Evolutionary conservation across 2,797 vertebrate species (phyloP).

Genomic region (Mormyrus hasselquistii): DNA sequence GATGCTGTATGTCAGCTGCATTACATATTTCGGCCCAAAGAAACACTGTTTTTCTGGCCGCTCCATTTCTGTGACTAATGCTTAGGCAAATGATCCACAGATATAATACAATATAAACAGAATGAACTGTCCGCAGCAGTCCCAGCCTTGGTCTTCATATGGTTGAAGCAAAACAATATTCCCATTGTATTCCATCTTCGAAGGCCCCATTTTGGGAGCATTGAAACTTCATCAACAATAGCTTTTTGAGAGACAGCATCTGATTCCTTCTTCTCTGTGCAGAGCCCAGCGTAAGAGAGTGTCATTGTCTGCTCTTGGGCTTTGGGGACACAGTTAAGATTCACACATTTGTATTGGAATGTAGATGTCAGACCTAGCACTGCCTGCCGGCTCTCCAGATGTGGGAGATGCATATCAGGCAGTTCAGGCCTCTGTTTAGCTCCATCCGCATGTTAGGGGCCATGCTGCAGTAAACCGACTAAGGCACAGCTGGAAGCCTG

Average conservation of each 20-base stretch:
- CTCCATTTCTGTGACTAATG: background rate
- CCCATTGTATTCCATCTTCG: background rate
- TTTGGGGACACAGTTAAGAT: background rate
- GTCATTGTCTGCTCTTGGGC: background rate
- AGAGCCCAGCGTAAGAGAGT: background rate
- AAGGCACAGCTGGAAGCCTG: background rate
- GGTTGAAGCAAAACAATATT: slow-evolving; percentile 12
- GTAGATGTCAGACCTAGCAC: background rate
- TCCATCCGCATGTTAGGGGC: background rate
- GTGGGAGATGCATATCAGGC: background rate
- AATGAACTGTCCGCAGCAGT: background rate
- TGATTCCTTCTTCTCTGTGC: background rate
- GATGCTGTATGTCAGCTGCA: background rate
- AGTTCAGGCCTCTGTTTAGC: background rate
- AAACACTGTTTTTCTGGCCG: background rate
- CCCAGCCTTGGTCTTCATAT: background rate
- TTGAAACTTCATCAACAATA: background rate
- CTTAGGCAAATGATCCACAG: background rate
- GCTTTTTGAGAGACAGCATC: slow-evolving; percentile 1
- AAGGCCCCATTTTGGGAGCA: background rate
- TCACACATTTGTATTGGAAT: background rate
- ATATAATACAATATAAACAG: background rate
- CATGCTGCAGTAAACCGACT: background rate
- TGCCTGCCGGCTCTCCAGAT: background rate
- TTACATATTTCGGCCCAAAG: background rate